These are phyloP conservation scores for Nicator chloris DNA, from an alignment of 2,113 vertebrate genomes.

Conservation along the genomic window DNA sequence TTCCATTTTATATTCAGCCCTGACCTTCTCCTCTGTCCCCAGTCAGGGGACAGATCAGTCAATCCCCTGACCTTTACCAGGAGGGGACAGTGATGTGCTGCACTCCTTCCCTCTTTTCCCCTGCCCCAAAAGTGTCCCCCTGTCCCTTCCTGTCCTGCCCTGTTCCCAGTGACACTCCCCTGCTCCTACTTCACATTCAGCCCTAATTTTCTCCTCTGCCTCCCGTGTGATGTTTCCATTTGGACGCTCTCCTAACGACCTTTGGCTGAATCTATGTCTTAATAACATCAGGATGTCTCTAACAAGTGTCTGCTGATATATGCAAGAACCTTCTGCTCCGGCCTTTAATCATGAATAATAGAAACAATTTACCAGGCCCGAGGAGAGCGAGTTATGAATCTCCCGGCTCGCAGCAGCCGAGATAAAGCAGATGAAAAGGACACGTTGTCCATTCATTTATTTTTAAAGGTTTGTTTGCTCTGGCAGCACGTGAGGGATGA, in stretches of 20 bases:
- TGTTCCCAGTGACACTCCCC: neutral
- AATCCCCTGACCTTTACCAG: too few species aligned
- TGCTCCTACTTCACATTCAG: neutral
- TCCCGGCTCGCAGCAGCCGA: neutral
- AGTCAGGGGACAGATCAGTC: too few species aligned
- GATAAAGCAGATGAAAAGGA: neutral
- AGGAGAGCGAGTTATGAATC: neutral
- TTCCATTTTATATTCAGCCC: neutral
- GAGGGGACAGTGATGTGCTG: neutral
- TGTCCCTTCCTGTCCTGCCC: neutral
- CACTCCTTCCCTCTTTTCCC: neutral
- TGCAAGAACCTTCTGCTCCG: neutral
- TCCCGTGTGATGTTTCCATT: neutral
- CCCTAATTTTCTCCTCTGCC: neutral
- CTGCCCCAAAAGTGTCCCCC: neutral
- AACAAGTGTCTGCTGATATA: neutral
- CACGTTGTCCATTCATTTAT: neutral
- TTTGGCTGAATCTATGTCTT: neutral
- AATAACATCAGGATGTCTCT: neutral
- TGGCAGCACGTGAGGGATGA: neutral
- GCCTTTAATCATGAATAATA: neutral
- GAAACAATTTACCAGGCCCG: neutral
- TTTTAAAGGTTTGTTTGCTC: neutral
- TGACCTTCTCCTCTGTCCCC: neutral
- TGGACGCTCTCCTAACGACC: neutral